A percentile compares a stretch with the other conserved stretches of the same genome.
phyloP scores from a whole-genome alignment of 2,888 invertebrate genomes.

The Luperina testacea region DNA sequence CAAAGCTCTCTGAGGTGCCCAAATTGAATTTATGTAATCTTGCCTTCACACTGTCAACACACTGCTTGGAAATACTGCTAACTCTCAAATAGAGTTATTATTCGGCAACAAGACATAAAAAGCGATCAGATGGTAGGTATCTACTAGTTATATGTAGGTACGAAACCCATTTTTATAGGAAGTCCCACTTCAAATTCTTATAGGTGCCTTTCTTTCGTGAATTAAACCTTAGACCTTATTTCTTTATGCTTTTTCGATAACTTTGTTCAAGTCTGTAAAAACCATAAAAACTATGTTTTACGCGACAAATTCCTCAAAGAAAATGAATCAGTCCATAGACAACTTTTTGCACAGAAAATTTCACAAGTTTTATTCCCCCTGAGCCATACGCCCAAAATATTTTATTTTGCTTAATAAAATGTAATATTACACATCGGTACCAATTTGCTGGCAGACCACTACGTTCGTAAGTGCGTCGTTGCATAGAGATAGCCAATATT shows the following conservation, averaged over 20 bases:
- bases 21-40: slow-evolving; percentile 88
- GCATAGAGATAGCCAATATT: slow-evolving; percentile 74
- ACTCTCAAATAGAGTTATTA: neutral
- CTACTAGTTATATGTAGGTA: no score
- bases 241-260: neutral
- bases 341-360: neutral
- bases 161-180: neutral
- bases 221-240: neutral
- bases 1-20: slow-evolving; percentile 82
- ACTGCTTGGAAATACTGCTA: slow-evolving; percentile 46
- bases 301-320: neutral
- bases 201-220: neutral
- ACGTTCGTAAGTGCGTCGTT: slow-evolving; percentile 62
- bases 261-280: neutral
- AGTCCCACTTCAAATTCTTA: no score
- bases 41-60: slow-evolving; percentile 71
- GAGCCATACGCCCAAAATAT: slow-evolving; percentile 4
- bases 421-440: slow-evolving; percentile 43
- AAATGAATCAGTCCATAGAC: neutral
- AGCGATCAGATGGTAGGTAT: neutral
- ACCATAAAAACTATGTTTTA: neutral
- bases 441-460: slow-evolving; percentile 59
- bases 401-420: slow-evolving; percentile 44
- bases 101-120: neutral
- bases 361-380: neutral